Base-by-base conservation (phyloP, 2,113 vertebrate genomes). In the Crypturellus undulatus region DNA sequence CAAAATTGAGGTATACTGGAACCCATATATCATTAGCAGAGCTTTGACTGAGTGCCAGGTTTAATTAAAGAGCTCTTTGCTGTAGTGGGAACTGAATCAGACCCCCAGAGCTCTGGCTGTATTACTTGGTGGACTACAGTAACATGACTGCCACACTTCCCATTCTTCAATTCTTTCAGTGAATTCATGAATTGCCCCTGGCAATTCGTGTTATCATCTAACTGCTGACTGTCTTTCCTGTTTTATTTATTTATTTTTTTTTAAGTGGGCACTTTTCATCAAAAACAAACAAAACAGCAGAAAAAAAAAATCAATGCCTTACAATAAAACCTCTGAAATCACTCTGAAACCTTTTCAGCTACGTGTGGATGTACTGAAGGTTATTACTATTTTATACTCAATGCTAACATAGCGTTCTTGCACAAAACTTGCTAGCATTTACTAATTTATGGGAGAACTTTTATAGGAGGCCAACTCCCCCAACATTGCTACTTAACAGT, bases 201-300 rank as follows among this genome's bases (percentile, higher is more conserved):
- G 54, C 28, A 47, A 16, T 26, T 70, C 54, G 4, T 2, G 2
- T 59, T 84, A 32, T 1, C 0, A 9, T 54, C 22, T 67, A 42
- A 19, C 15, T 19, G 51, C 45, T 63, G 65, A 3, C 43, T 45
- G 30, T 69, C 22, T 12, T 12, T 0, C 18, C 22, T 0, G 0
- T 13, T 24, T 12, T 13, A 20, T 47, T 45, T 16, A 20, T 47
- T 4, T 34, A 16, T 25, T 24, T n/a, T 34, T 10, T 79, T 40
- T 65, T 81, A 70, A 12, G 25, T 34, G 64, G 34, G 43, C 36
- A 34, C 70, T 43, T n/a, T 7, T 36, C 36, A 67, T 38, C 36
- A 52, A 47, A 45, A 65, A 6, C 7, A 45, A 60, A 49, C 19
- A 36, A 62, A 34, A 54, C 52, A 36, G 42, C 79, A 58, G n/a